These are phyloP conservation scores for Mayetiola destructor DNA, from an alignment of 2,888 invertebrate genomes.

Conservation along the genomic window DNA sequence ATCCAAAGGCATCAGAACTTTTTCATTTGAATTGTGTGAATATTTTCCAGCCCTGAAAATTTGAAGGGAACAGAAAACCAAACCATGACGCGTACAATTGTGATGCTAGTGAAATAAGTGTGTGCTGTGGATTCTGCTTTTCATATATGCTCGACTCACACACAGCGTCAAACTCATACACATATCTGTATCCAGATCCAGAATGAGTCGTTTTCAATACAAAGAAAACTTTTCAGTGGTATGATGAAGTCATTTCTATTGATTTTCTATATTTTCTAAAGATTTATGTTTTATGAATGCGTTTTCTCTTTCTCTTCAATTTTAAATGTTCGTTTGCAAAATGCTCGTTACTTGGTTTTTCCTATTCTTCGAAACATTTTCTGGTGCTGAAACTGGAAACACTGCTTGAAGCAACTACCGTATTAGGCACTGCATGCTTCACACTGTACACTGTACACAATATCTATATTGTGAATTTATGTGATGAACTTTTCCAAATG, in stretches of 20 bases:
- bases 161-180: background rate
- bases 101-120: too few species aligned
- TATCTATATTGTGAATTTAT: conserved; percentile 11
- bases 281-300: conserved; percentile 15
- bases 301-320: background rate
- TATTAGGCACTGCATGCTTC: conserved; percentile 7
- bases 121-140: too few species aligned
- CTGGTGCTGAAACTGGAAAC: background rate
- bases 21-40: background rate
- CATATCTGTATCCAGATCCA: background rate
- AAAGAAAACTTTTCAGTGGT: conserved; percentile 3
- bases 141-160: too few species aligned
- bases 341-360: background rate
- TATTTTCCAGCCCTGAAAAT: background rate
- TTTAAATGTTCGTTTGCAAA: background rate
- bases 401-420: conserved; percentile 5
- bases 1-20: conserved; percentile 6
- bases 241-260: conserved; percentile 17
- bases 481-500: conserved; percentile 12
- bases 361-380: background rate
- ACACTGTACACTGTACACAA: background rate
- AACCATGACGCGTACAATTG: too few species aligned
- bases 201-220: background rate
- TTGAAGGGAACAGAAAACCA: too few species aligned
- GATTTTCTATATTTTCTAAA: conserved; percentile 16